Conservation (phyloP, 2,888 invertebrate genomes). For the Ceraclea dissimilis region DNA sequence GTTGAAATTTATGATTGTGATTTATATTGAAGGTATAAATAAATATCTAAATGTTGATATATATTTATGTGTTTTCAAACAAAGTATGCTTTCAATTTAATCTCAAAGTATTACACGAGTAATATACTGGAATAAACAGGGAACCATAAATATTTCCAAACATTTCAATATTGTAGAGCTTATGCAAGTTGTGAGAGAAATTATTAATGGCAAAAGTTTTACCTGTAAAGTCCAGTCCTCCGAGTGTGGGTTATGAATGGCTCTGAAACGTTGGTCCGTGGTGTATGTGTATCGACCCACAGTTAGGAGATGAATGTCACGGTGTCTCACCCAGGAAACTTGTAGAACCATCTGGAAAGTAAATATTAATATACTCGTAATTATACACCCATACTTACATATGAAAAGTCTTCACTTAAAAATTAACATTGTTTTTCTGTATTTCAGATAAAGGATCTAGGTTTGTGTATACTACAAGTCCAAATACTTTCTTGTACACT, state of each 20-base stretch:
- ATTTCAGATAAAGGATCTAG: neutral
- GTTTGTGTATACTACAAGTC: neutral
- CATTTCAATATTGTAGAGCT: too few species aligned
- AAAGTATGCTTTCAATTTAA: too few species aligned
- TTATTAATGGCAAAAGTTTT: slow-evolving; percentile 20
- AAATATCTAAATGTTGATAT: neutral
- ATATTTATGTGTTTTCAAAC: too few species aligned
- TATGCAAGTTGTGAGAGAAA: neutral
- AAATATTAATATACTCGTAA: neutral
- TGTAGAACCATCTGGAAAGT: slow-evolving; percentile 58
- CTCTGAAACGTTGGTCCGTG: slow-evolving; percentile 83
- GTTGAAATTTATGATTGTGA: too few species aligned
- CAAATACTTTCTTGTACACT: too few species aligned
- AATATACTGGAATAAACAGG: too few species aligned
- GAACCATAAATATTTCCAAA: too few species aligned
- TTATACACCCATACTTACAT: too few species aligned
- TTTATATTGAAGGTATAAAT: too few species aligned
- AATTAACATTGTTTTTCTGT: neutral
- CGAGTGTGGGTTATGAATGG: slow-evolving; percentile 75
- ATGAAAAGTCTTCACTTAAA: neutral
- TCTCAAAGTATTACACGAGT: too few species aligned
- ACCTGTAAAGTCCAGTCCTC: slow-evolving; percentile 87
- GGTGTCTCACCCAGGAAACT: slow-evolving; percentile 88
- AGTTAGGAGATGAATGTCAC: slow-evolving; percentile 83
- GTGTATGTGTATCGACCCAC: slow-evolving; percentile 88